Base-by-base conservation (phyloP, 2,797 vertebrate species). In the Podarcis siculus region DNA sequence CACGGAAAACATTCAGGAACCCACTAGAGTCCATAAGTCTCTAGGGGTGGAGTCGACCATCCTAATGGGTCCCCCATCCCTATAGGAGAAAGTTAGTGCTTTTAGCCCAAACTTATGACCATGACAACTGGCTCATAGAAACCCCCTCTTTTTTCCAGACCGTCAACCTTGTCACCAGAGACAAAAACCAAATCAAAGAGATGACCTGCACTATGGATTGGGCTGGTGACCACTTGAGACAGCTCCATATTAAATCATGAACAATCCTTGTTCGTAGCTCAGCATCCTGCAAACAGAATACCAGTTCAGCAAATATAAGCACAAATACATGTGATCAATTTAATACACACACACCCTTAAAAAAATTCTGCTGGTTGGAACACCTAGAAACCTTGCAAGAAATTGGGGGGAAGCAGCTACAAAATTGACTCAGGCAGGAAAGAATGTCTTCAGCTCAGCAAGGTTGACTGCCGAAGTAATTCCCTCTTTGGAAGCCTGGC, bases 401-500 rank as follows among this genome's bases (percentile, higher is more conserved):
- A 71, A 49, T 49, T 27, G 9, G 23, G 17, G 5, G 3, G 5
- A 21, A 79, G 49, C 78, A 64, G 30, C 55, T 30, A 35, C 37
- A 85, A 82, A 45, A 79, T 85, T 87, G 87, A 42, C 9, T 75
- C 32, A 86, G 67, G 27, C 42, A 25, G 71, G 55, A 77, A 76
- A 80, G 5, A 77, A 75, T 45, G 25, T 39, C 27, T 71, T 58
- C 61, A 67, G 35, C 49, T 27, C 45, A 25, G 17, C 49, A 58
- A 79, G 37, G n/a, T 1, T 80, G 45, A 64, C n/a, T 90, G 82
- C 71, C 30, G 9, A 19, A 79, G 66, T 64, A 72, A 79, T 58
- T 83, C 17, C n/a, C 66, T 49, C n/a, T 81, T 42, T 77, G 86
- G 72, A 69, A 87, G 64, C 7, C 82, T 90, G 79, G 87, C 82